These are phyloP conservation scores for Ferrisia virgata DNA, from an alignment of 2,888 invertebrate species.

Conservation along the genomic window DNA sequence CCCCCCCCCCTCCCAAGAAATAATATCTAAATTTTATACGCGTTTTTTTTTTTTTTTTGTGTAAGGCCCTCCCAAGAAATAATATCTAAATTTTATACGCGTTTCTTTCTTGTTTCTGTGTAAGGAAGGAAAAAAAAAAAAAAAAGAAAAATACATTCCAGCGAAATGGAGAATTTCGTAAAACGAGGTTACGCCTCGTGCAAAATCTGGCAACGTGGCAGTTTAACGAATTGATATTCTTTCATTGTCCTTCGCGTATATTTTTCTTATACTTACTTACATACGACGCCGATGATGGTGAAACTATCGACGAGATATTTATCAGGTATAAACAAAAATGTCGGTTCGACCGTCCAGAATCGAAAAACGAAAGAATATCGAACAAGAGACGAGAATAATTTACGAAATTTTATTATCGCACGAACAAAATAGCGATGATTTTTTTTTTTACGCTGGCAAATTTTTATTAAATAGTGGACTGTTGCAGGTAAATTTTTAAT, in stretches of 20 bases:
- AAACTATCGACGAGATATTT: conserved; percentile 10
- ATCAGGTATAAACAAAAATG: neutral
- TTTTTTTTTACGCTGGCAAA: neutral
- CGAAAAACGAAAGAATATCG: neutral
- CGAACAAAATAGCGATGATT: neutral
- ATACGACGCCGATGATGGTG: neutral
- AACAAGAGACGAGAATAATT: neutral
- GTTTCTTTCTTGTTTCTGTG: no score
- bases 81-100: no score
- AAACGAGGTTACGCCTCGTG: neutral
- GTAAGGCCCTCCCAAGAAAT: no score
- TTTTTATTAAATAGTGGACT: no score
- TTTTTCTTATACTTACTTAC: no score
- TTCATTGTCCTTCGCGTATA: conserved; percentile 14
- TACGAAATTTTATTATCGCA: neutral
- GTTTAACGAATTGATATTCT: neutral
- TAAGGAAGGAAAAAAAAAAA: no score
- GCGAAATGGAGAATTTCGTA: neutral
- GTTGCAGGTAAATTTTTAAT: no score
- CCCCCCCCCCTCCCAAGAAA: no score
- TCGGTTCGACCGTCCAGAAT: neutral
- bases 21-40: no score
- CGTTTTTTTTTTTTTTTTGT: no score
- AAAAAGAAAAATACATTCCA: neutral
- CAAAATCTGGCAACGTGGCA: neutral